These are phyloP conservation scores for Dicaeum eximium DNA, from an alignment of 2,113 vertebrate genomes.

Conservation along the genomic window DNA sequence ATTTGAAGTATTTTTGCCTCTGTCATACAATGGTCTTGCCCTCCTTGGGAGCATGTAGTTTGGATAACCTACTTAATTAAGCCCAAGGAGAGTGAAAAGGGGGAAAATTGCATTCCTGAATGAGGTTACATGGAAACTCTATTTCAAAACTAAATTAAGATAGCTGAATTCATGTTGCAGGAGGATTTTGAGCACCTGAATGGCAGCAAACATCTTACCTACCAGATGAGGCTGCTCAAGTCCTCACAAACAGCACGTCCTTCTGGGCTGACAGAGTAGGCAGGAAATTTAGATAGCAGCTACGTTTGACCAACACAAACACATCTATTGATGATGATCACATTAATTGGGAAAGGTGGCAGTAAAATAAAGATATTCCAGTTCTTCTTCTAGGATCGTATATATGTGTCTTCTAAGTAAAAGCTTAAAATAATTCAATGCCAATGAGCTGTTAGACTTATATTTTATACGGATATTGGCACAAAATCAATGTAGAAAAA, in stretches of 20 bases:
- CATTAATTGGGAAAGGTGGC: background rate
- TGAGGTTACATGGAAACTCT: background rate
- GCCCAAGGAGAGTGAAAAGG: background rate
- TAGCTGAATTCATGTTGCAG: background rate
- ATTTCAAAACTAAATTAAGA: background rate
- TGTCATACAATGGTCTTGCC: background rate
- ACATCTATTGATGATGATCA: background rate
- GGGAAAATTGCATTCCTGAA: background rate
- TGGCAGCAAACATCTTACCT: background rate
- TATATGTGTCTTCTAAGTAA: background rate
- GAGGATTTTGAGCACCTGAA: background rate
- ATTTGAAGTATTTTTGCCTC: background rate
- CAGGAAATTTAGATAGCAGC: background rate
- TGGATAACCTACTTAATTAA: background rate
- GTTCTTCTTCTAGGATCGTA: background rate
- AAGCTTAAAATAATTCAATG: background rate
- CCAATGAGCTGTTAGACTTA: background rate
- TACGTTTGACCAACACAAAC: fast-evolving
- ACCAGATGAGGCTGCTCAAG: background rate
- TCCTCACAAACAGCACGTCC: background rate
- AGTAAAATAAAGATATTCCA: background rate
- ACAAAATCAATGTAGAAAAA: background rate
- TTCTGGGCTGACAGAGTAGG: fast-evolving
- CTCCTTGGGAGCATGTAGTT: background rate
- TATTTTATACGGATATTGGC: background rate